Evolutionary conservation across 2,797 vertebrate species (phyloP).

Genomic region (Danio choprae): DNA sequence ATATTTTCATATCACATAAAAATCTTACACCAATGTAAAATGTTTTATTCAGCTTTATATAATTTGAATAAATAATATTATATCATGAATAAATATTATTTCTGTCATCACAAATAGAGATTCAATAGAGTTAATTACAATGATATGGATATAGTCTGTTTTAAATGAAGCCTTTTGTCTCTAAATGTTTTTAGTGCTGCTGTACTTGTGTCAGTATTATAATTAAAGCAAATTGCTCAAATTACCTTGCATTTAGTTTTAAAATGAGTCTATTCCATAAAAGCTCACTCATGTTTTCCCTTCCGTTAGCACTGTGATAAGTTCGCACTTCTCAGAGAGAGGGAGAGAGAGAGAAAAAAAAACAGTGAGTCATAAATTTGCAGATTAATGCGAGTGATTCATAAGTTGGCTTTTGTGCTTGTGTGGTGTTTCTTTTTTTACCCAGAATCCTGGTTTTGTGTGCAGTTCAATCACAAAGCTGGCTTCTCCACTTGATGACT

Average conservation of each 20-base stretch:
- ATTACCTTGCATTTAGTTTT: background rate
- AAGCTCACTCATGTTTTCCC: background rate
- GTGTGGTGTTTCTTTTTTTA: slow-evolving; percentile 58
- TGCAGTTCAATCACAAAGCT: slow-evolving; percentile 43
- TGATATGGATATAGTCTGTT: too few species aligned
- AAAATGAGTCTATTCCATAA: slow-evolving; percentile 18
- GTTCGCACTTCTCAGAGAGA: background rate
- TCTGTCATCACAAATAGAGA: too few species aligned
- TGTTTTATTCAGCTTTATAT: too few species aligned
- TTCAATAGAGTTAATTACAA: too few species aligned
- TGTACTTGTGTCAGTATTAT: background rate
- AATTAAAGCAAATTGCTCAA: background rate
- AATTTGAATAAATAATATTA: too few species aligned
- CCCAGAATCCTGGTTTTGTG: slow-evolving; percentile 61
- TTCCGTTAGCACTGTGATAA: background rate
- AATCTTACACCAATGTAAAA: too few species aligned
- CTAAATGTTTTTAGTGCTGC: too few species aligned
- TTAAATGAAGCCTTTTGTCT: too few species aligned
- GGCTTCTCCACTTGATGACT: slow-evolving; percentile 35
- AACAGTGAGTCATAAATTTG: slow-evolving; percentile 19
- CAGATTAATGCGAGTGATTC: slow-evolving; percentile 57
- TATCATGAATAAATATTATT: too few species aligned
- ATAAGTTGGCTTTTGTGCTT: slow-evolving; percentile 45
- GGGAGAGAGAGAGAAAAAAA: background rate
- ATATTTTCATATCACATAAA: too few species aligned